Evolutionary conservation across 2,797 vertebrate genomes (phyloP).

Genomic region (Liparis tanakae): DNA sequence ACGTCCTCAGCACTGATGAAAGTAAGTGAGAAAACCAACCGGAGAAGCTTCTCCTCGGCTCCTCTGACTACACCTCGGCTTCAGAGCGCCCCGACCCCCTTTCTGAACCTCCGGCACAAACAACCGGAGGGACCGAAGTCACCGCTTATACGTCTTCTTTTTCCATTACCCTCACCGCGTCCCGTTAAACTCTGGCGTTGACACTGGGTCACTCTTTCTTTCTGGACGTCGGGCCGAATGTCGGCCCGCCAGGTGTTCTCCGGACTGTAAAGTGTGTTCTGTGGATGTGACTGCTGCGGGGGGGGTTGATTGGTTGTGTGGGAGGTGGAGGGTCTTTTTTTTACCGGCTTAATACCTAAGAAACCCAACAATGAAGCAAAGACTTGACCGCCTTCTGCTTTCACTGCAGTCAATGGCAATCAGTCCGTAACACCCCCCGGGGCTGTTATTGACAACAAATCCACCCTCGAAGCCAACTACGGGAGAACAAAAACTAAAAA

Average conservation of each 20-base stretch:
- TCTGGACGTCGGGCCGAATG: neutral
- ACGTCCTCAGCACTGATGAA: constrained; percentile 53
- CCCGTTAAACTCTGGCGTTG: neutral
- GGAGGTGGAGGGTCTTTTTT: constrained; percentile 12
- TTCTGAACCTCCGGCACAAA: constrained; percentile 32
- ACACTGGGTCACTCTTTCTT: constrained; percentile 1
- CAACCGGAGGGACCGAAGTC: constrained; percentile 9
- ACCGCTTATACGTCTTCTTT: constrained; percentile 6
- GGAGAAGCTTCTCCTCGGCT: constrained; percentile 29
- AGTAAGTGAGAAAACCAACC: constrained; percentile 51
- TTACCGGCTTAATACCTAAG: constrained; percentile 8
- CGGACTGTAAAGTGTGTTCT: constrained; percentile 3
- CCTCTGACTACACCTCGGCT: constrained; percentile 27
- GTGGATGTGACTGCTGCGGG: neutral
- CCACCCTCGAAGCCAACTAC: constrained; percentile 12
- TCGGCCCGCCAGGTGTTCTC: neutral
- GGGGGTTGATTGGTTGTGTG: constrained; percentile 21
- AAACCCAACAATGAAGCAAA: constrained; percentile 11
- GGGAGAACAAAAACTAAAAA: neutral
- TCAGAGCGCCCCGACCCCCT: constrained; percentile 19
- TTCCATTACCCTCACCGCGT: neutral
- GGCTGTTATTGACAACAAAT: constrained; percentile 18
- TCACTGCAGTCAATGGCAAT: constrained; percentile 7
- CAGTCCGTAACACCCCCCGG: constrained; percentile 8
- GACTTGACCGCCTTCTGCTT: constrained; percentile 20